Conservation (phyloP, 2,113 vertebrate species). For the Paradoxurus hermaphroditus region DNA sequence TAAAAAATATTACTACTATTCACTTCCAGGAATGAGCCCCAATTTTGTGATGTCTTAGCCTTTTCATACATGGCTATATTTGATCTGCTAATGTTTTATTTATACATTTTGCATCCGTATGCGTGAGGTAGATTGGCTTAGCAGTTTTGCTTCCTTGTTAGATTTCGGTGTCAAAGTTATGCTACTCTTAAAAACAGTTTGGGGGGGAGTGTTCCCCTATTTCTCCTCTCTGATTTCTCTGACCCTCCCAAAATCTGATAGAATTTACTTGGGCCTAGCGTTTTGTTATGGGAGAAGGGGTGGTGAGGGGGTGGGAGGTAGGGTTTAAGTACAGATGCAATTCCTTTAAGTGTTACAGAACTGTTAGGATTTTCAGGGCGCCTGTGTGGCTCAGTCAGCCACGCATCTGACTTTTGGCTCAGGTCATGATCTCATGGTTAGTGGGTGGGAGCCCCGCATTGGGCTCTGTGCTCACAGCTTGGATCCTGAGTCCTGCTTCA, state of each 20-base stretch:
- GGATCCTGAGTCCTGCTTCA: too few species aligned
- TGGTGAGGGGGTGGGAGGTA: too few species aligned
- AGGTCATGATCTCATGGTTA: too few species aligned
- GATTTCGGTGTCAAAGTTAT: not conserved
- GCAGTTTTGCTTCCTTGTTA: not conserved
- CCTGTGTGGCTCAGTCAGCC: too few species aligned
- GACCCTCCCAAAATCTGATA: not conserved
- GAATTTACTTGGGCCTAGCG: not conserved
- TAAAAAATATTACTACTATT: not conserved
- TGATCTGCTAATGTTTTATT: not conserved
- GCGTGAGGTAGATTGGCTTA: not conserved
- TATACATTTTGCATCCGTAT: not conserved
- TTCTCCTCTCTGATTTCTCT: not conserved
- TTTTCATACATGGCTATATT: not conserved
- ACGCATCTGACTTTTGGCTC: too few species aligned
- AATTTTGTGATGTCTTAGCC: not conserved
- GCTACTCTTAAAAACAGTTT: not conserved
- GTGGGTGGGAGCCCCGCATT: too few species aligned
- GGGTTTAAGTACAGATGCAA: not conserved
- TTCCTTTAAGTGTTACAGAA: not conserved
- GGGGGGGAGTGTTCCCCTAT: not conserved
- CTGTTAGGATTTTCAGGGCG: not conserved
- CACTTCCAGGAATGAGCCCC: not conserved
- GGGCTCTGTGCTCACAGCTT: too few species aligned
- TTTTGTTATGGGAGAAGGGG: not conserved